Base-by-base conservation (phyloP, 37 sponge, comb jelly and placozoan species). In the Cliona cf. orientalis region DNA sequence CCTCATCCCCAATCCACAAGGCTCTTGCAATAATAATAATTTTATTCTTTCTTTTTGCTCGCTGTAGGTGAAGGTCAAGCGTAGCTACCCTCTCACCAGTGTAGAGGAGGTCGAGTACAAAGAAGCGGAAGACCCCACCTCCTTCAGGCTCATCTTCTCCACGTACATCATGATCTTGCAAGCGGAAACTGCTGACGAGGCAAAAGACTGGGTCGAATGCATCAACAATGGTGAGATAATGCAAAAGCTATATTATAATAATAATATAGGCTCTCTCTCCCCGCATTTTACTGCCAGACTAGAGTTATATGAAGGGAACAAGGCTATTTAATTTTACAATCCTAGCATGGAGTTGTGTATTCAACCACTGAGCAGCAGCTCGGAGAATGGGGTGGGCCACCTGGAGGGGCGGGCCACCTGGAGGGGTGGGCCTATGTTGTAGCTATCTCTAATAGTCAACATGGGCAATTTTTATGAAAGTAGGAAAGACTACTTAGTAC, bases 61-160 rank as follows among this genome's bases (percentile, higher is more conserved):
- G 14, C 14, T 42, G 32, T 32, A 90, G 90, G 90, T 79, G 42
- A 90, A 90, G 43, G 74, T 90, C 4, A 84, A 69, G 12, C 56
- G 75, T 1, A 79, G 46, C 42, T 90, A 68, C 44, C 90, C 90
- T 9, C 73, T 90, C 45, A 90, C 90, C 2, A 81, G 77, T 29
- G 37, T 90, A 5, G 74, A 84, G 43, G 58, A 67, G 5, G 42
- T 90, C 5, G 70, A 68, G 46, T 72, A 86, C 33, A 42, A 43
- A 19, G 79, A 59, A 11, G 57, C 38, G 12, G 78, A 37, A 9
- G 66, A 80, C 42, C 78, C 83, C 3, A 43, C 26, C 37, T 17
- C 9, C 12, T 80, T 86, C 68, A 5, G 37, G 33, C 77, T 84
- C 4, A 2, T 76, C 59, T 84, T 84, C 66, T 36, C 69, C 58